These are phyloP conservation scores for Triplophysa bombifrons DNA, from an alignment of 2,797 vertebrate species.

Conservation along the genomic window DNA sequence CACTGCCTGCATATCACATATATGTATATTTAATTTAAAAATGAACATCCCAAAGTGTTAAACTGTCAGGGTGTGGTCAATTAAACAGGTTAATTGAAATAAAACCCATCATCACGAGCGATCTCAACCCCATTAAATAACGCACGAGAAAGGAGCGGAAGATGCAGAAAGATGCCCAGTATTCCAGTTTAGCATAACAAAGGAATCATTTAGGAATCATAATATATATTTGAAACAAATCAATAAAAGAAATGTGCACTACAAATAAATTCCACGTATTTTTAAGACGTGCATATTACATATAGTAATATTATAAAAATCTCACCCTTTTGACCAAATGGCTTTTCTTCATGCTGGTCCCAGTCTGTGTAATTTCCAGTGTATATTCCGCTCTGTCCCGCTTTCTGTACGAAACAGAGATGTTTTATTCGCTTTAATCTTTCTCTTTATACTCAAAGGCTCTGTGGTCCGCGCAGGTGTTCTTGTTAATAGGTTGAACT, in stretches of 20 bases:
- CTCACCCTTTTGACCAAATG: conserved; percentile 67
- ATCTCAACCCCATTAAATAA: not conserved
- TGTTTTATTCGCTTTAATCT: not conserved
- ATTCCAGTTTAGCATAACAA: conserved; percentile 3
- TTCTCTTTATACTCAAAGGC: conserved; percentile 3
- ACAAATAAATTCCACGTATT: not conserved
- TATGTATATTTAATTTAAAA: no score
- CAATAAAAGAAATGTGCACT: not conserved
- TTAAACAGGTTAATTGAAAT: conserved; percentile 8
- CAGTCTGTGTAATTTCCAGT: conserved; percentile 27
- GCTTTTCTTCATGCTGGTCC: conserved; percentile 66
- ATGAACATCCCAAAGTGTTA: not conserved
- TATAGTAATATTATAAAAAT: not conserved
- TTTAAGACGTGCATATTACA: not conserved
- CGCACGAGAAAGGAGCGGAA: not conserved
- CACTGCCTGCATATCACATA: not conserved
- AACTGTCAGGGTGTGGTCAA: conserved; percentile 45
- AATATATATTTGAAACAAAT: not conserved
- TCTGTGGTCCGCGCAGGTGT: not conserved
- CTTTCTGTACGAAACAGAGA: not conserved
- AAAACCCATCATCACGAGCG: not conserved
- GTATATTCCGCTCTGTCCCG: conserved; percentile 22
- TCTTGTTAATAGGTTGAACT: not conserved
- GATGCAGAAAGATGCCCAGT: not conserved
- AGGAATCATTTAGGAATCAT: not conserved